Evolutionary conservation across 2,797 vertebrate genomes (phyloP).

Genomic region (Scleropages formosus): DNA sequence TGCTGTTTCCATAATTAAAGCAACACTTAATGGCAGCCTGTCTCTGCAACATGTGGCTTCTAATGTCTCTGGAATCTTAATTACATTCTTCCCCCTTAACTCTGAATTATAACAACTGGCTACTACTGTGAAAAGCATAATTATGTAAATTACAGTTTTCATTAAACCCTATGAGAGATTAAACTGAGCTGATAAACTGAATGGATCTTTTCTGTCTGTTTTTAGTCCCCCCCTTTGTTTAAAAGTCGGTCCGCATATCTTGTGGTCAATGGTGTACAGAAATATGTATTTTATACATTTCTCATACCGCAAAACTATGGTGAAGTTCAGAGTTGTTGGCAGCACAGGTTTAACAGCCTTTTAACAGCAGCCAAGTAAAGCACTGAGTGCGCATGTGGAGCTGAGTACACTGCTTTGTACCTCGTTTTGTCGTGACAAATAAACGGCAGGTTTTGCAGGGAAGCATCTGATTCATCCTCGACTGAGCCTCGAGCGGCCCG

Average conservation of each 20-base stretch:
- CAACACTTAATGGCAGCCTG: conserved; percentile 61
- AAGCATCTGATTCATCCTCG: conserved; percentile 26
- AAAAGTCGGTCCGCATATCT: conserved; percentile 32
- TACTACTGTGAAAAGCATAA: conserved; percentile 62
- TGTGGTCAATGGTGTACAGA: conserved; percentile 44
- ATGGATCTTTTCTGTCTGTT: conserved; percentile 42
- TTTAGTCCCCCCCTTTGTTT: conserved; percentile 36
- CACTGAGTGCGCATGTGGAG: conserved; percentile 38
- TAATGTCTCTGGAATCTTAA: conserved; percentile 70
- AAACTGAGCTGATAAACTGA: conserved; percentile 43
- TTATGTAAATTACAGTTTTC: conserved; percentile 69
- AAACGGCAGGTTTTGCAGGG: conserved; percentile 51
- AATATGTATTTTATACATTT: conserved; percentile 49
- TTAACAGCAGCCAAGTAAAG: conserved; percentile 44
- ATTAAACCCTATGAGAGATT: conserved; percentile 67
- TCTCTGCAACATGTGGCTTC: conserved; percentile 64
- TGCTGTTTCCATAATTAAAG: conserved; percentile 70
- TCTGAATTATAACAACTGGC: conserved; percentile 48
- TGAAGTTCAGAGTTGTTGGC: neutral
- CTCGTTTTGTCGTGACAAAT: conserved; percentile 61
- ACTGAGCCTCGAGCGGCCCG: conserved; percentile 52
- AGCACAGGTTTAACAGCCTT: conserved; percentile 34
- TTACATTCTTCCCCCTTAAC: conserved; percentile 53
- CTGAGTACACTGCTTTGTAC: conserved; percentile 50
- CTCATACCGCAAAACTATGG: conserved; percentile 5